Evolutionary conservation across 2,888 invertebrate genomes (phyloP), one percentile per base, ranked within the genome.

Genomic region (Hesperia comma): DNA sequence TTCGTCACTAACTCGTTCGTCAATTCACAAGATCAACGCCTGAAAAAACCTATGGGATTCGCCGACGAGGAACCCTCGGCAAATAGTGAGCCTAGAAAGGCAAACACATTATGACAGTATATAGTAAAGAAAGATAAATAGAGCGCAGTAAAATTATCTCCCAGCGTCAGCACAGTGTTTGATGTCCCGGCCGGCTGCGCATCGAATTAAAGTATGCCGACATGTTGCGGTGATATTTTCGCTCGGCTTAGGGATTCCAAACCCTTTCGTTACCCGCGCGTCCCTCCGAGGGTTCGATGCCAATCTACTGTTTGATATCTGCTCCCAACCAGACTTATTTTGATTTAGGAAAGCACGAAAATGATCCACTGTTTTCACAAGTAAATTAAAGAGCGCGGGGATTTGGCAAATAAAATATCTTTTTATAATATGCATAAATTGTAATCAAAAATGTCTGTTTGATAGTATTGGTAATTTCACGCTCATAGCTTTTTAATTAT

Each of bases 191-290:
- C 19, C 49, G 19, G 19, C 12, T 49, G 49, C 19, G 15, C 17
- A 19, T 12, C 5, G 49, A 49, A 49, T 49, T 49, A 19, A 49
- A 49, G 17, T 19, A 19, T 19, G 49, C 3, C 19, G 49, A 49
- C 49, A 19, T 49, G 19, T 19, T 49, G 49, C 49, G 19, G 49
- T 5, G 8, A 49, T 49, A 49, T 49, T 21, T 49, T 49, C 49
- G 49, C 49, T 49, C 19, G 19, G 49, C 49, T 49, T 10, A 49
- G 49, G 49, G 49, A 49, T 49, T 49, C 4, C 19, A 3, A 49
- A 49, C 49, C 49, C 49, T 49, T 49, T 14, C 46, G 17, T 3
- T 46, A 3, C 15, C 17, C 37, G 37, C 8, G 37, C 37, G 41
- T 6, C 46, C 46, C 46, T 7, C 15, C 6, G 46, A 46, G 46